Evolutionary conservation across 2,888 invertebrate genomes (phyloP).

Genomic region (Zygogramma bicolorata): DNA sequence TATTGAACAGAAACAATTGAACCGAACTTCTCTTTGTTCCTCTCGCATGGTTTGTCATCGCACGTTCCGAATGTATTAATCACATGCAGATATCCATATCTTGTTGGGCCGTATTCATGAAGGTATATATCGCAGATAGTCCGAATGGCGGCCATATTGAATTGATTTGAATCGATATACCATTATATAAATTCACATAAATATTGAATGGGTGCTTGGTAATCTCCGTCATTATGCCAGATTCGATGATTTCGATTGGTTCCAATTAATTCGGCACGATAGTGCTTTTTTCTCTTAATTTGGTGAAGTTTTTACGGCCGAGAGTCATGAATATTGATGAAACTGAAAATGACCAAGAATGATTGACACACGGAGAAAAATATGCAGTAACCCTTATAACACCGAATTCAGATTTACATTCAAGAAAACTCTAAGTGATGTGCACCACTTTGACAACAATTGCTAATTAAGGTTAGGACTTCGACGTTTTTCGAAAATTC

Average conservation of each 20-base stretch:
- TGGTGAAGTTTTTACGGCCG: background rate
- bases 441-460: too few species aligned
- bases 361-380: too few species aligned
- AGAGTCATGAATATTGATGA: background rate
- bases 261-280: background rate
- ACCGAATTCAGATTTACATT: too few species aligned
- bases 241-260: conserved; percentile 44
- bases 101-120: conserved; percentile 27
- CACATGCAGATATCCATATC: conserved; percentile 26
- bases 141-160: conserved; percentile 56
- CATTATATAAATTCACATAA: conserved; percentile 64
- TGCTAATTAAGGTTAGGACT: too few species aligned
- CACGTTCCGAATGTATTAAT: conserved; percentile 11
- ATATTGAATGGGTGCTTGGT: conserved; percentile 55
- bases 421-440: background rate
- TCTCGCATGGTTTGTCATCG: background rate
- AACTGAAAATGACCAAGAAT: background rate
- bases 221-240: conserved; percentile 53
- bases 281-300: background rate
- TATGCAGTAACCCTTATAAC: too few species aligned
- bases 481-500: too few species aligned
- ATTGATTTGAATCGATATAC: conserved; percentile 63
- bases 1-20: background rate
- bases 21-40: background rate
- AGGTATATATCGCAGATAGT: conserved; percentile 27